Evolutionary conservation across 2,797 vertebrate species (phyloP), one percentile per base, ranked within the genome.

Genomic region (Smutsia temminckii): DNA sequence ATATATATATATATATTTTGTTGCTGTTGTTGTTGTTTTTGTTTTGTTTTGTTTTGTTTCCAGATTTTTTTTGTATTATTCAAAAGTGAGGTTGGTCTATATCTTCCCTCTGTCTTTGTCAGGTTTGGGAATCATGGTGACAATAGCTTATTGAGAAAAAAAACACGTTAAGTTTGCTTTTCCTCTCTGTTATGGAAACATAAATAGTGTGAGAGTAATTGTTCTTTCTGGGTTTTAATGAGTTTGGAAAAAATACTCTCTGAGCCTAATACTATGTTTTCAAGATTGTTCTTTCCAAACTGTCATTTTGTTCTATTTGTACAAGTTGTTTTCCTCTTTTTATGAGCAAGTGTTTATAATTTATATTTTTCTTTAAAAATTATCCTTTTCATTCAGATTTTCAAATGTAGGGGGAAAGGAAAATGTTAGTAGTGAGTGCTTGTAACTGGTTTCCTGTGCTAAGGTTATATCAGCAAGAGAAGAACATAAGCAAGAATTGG

Each of bases 251-350:
- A 79, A 87, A 75, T 25, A 6, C 6, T 53, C 4, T 59, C 68
- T 84, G 29, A 93, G 10, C 29, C 11, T 46, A 86, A 66, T 79
- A 29, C 21, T 94, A 11, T 93, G n/a, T 66, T 96, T 86, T 59
- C 16, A 90, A 94, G 40, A 25, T 46, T 63, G 8, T 93, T 79
- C 42, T 87, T 96, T 96, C 90, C 40, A 80, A 79, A 53, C 8
- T 80, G 6, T 61, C 32, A 49, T 42, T 96, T 90, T 59, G 21
- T 32, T 74, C 8, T 79, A 27, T 46, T 85, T 32, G 16, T 75
- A 42, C 9, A 61, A 64, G 53, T 64, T 84, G 1, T 89, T 86
- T n/a, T n/a, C 17, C 32, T 92, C 25, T 84, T 79, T 96, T 85
- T n/a, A 81, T 61, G 18, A 71, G 63, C 34, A 79, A 61, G 29